Conservation (phyloP, 1,140 invertebrate genomes). For the Drosophila elegans region DNA sequence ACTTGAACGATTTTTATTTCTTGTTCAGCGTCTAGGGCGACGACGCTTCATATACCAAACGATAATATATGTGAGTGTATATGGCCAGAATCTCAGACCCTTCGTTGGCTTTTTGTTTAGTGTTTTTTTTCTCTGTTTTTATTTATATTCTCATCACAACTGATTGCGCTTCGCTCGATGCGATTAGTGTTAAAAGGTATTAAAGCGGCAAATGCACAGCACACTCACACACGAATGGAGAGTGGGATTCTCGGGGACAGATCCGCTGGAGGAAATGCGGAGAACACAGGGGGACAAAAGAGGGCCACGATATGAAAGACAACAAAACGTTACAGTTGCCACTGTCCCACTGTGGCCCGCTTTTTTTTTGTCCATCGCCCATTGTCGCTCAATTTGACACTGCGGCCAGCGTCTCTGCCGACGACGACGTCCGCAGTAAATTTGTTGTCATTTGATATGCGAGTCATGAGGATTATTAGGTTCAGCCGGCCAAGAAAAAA, state of each 20-base stretch:
- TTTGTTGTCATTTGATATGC: conserved; percentile 84
- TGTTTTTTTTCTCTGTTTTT: conserved; percentile 52
- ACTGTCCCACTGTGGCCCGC: conserved; percentile 77
- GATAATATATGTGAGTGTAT: conserved; percentile 22
- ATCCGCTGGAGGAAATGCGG: conserved; percentile 10
- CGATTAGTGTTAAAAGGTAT: conserved; percentile 84
- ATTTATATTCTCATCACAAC: conserved; percentile 84
- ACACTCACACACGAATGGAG: conserved; percentile 41
- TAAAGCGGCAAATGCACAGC: conserved; percentile 82
- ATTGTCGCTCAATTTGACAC: conserved; percentile 82
- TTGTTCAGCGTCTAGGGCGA: conserved; percentile 77
- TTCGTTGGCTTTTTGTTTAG: conserved; percentile 54
- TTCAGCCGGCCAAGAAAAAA: conserved; percentile 57
- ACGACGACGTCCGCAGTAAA: conserved; percentile 68
- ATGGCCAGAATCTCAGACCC: conserved; percentile 49
- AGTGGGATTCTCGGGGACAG: conserved; percentile 22
- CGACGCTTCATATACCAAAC: conserved; percentile 48
- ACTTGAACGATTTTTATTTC: conserved; percentile 83
- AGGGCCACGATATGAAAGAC: conserved; percentile 44
- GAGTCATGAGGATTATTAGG: conserved; percentile 83
- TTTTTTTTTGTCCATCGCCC: conserved; percentile 64
- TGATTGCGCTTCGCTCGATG: conserved; percentile 82
- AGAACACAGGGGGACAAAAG: conserved; percentile 3
- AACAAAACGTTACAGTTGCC: conserved; percentile 82
- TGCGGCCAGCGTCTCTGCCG: conserved; percentile 17